Base-by-base conservation (phyloP, 2,797 vertebrate species). In the Artibeus lituratus region DNA sequence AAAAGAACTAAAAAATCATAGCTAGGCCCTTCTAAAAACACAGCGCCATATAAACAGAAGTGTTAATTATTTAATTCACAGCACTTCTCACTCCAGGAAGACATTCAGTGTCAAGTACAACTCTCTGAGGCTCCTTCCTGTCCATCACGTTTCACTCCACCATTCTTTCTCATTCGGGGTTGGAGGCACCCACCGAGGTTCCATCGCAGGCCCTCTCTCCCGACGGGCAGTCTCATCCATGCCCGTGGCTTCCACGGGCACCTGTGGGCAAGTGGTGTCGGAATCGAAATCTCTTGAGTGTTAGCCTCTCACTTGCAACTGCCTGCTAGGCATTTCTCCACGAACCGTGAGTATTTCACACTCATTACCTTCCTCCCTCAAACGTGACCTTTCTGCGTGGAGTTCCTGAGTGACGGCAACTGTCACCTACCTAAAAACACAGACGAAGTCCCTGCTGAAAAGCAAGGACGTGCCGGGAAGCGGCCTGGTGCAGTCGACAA, bases 1-100 rank as follows among this genome's bases (percentile, higher is more conserved):
- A 11, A 91, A 89, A 44, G 55, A 90, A 86, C 35, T 76, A n/a
- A 86, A 87, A 96, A 93, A 82, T 74, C 12, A 77, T 9, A 90
- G 42, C 15, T 35, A 81, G 39, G 37, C 67, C 39, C 37, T 93
- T n/a, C 18, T 47, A 84, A 14, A 93, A 77, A 87, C 35, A 12
- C 37, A 57, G 37, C 18, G 39, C 39, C 55, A 67, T 0, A 67
- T 59, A 84, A 85, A 55, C 7, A 5, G 4, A 49, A 49, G 29
- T 11, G 2, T 32, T 59, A 78, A 83, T 65, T 72, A 16, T 12
- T 49, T 49, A 49, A 16, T 49, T 49, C 49, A 49, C 49, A 49
- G 14, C 49, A 16, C 15, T 49, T 49, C 49, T 49, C 49, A 49
- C 15, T 49, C 49, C 49, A 49, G 49, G 49, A 49, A 49, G 14